Conservation (phyloP, 2,113 vertebrate species). For the Mormoops blainvillei region DNA sequence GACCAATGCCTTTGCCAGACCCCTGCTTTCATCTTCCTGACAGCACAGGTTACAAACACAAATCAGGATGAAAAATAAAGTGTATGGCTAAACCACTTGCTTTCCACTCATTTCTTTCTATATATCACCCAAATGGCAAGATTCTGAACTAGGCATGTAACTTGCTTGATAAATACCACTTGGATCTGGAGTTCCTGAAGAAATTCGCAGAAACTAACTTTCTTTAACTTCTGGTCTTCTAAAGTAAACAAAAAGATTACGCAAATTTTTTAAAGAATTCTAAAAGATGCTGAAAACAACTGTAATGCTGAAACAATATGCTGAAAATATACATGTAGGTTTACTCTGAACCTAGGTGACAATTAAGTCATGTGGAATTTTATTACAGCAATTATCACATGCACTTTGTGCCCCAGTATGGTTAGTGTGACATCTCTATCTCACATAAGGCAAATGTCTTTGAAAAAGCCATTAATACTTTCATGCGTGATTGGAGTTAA, state of each 20-base stretch:
- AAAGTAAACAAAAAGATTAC: conserved; percentile 46
- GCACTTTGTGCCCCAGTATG: conserved; percentile 44
- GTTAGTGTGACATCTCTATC: conserved; percentile 28
- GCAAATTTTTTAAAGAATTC: conserved; percentile 48
- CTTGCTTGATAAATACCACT: not conserved
- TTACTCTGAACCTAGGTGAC: not conserved
- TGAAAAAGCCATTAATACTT: not conserved
- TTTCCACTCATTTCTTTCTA: not conserved
- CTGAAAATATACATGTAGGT: conserved; percentile 1
- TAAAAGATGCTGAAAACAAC: conserved; percentile 53
- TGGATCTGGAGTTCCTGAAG: not conserved
- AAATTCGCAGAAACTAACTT: not conserved
- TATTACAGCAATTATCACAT: conserved; percentile 66
- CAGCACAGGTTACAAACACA: not conserved
- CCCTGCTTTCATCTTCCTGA: not conserved
- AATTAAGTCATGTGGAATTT: conserved; percentile 59
- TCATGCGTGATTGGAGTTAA: not conserved
- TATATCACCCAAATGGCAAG: not conserved
- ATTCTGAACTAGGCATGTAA: not conserved
- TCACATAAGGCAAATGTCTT: conserved; percentile 17
- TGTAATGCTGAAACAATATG: conserved; percentile 17
- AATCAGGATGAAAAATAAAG: not conserved
- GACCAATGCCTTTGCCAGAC: not conserved
- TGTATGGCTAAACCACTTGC: not conserved
- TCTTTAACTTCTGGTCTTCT: not conserved